Evolutionary conservation across 2,888 invertebrate species (phyloP).

Genomic region (Drosophila monieri): DNA sequence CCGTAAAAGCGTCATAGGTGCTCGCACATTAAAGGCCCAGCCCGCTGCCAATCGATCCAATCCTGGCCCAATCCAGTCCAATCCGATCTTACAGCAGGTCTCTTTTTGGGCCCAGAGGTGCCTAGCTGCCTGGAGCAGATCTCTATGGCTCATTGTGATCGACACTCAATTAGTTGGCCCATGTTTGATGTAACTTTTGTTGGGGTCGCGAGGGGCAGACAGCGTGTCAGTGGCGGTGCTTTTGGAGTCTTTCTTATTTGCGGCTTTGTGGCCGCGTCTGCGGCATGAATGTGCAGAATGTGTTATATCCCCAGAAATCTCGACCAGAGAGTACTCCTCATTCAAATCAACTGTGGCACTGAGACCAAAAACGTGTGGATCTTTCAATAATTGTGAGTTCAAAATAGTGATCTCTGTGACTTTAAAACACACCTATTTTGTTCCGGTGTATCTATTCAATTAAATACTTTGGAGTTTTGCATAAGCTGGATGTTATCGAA

Average conservation of each 20-base stretch:
- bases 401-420: no score
- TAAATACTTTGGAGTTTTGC: constrained; percentile 49
- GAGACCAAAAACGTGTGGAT: background rate
- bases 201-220: constrained; percentile 61
- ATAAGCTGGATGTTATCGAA: constrained; percentile 56
- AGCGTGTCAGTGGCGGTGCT: constrained; percentile 74
- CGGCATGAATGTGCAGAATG: constrained; percentile 76
- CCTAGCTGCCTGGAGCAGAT: constrained; percentile 7
- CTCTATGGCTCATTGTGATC: constrained; percentile 70
- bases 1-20: constrained; percentile 63
- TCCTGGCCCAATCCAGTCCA: constrained; percentile 8
- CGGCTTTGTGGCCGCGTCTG: constrained; percentile 66
- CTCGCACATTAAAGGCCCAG: constrained; percentile 68
- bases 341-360: constrained; percentile 31
- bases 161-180: constrained; percentile 79
- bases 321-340: constrained; percentile 47
- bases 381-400: no score
- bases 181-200: constrained; percentile 77
- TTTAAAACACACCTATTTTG: background rate
- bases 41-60: constrained; percentile 40
- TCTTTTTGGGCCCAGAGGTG: constrained; percentile 8
- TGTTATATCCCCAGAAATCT: constrained; percentile 21
- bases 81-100: constrained; percentile 36
- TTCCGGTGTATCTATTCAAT: constrained; percentile 55
- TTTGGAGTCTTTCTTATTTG: constrained; percentile 59